Evolutionary conservation across 2,888 invertebrate genomes (phyloP), one percentile per base, ranked within the genome.

Genomic region (Eupithecia pulchellata): DNA sequence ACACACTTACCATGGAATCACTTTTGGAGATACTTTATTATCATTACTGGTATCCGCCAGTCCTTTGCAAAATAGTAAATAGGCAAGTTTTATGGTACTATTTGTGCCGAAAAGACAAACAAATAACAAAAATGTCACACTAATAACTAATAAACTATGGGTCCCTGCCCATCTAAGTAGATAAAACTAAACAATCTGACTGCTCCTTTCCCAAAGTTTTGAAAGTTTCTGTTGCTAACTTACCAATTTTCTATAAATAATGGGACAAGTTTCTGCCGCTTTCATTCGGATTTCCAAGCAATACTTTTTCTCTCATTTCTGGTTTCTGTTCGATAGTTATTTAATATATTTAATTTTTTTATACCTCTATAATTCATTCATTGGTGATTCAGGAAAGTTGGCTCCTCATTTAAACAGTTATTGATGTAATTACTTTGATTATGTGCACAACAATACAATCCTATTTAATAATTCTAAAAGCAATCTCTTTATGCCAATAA

Each of bases 191-290:
- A 70, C 74, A 75, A 76, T 71, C 75, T 64, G 66, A 72, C 64
- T 69, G 39, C 70, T 58, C 55, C 27, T 11, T 39, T 65, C 58
- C 29, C 62, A 66, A 73, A 73, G 68, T 73, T 74, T 52, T 29
- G 65, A 55, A 55, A 77, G 64, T 74, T 78, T 72, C 72, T 71
- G 74, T 66, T 66, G 68, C 74, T 63, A 74, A 74, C 75, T 72
- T 73, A 70, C 67, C 75, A 74, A 78, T 76, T 75, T 75, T 74
- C 73, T 76, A 69, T 77, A 77, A 76, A 74, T 76, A 76, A 76
- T 76, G 70, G 69, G 73, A 64, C 76, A 74, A 74, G 74, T 76
- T 76, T 75, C 71, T 68, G 68, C 73, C 68, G 65, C 71, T 73
- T 76, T 76, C 71, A 70, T 76, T 71, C 68, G 52, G 52, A 73